phyloP scores from a whole-genome alignment of 2,888 invertebrate genomes.

The Hemaris fuciformis region DNA sequence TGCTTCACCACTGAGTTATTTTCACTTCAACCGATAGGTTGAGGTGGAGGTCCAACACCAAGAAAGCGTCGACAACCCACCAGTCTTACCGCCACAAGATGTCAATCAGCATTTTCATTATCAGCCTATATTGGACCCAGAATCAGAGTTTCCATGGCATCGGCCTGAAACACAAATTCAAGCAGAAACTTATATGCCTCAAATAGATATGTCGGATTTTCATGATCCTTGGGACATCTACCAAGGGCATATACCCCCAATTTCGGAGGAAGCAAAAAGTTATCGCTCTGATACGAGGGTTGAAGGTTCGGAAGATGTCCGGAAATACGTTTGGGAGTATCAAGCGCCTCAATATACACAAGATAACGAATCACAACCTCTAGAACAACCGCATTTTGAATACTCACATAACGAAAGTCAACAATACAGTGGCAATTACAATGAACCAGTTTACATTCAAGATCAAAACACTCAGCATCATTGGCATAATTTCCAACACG shows the following conservation, averaged over 20 bases:
- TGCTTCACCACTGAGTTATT: constrained; percentile 68
- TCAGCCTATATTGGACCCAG: constrained; percentile 60
- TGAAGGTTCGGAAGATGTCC: constrained; percentile 52
- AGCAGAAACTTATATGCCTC: not conserved
- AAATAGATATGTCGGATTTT: constrained; percentile 53
- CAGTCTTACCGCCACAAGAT: constrained; percentile 51
- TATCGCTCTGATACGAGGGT: constrained; percentile 30
- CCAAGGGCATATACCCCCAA: constrained; percentile 74
- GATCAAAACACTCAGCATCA: constrained; percentile 22
- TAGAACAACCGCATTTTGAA: constrained; percentile 8
- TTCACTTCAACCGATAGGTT: constrained; percentile 75
- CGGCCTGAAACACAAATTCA: constrained; percentile 54
- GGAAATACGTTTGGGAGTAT: constrained; percentile 63
- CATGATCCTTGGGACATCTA: constrained; percentile 90
- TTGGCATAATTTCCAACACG: constrained; percentile 16
- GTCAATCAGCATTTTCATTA: constrained; percentile 53
- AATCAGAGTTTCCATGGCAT: constrained; percentile 76
- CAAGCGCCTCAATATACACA: constrained; percentile 33
- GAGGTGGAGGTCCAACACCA: constrained; percentile 44
- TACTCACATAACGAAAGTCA: constrained; percentile 14
- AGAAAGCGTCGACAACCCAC: constrained; percentile 46
- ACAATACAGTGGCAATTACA: not conserved
- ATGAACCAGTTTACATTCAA: constrained; percentile 11
- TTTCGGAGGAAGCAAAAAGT: constrained; percentile 32
- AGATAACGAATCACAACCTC: constrained; percentile 18